Evolutionary conservation across 2,797 vertebrate species (phyloP).

Genomic region (Anguilla pacifica): DNA sequence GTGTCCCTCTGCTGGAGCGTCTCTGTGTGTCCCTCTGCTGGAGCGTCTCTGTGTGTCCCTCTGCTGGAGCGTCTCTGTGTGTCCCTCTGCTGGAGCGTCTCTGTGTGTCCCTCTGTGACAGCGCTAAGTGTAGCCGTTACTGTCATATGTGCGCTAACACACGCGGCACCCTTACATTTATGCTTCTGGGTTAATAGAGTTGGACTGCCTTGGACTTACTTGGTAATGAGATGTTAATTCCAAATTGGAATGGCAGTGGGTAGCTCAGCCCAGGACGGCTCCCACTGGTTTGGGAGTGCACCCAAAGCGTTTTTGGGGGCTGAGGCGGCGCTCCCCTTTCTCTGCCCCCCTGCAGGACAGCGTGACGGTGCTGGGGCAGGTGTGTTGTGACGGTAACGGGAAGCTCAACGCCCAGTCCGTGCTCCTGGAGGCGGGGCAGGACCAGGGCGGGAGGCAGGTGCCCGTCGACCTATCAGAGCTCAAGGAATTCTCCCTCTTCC

Average conservation of each 20-base stretch:
- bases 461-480: slow-evolving; percentile 86
- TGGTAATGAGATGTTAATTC: neutral
- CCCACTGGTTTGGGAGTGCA: neutral
- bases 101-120: neutral
- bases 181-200: neutral
- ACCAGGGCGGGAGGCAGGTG: slow-evolving; percentile 79
- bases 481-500: slow-evolving; percentile 88
- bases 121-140: neutral
- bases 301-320: neutral
- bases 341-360: slow-evolving; percentile 67
- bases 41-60: too few relatives aligned
- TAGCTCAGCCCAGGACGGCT: neutral
- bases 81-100: too few relatives aligned
- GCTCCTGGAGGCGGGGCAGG: slow-evolving; percentile 82
- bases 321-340: neutral
- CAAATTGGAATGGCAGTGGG: neutral
- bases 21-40: too few relatives aligned
- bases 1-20: too few relatives aligned
- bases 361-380: slow-evolving; percentile 81
- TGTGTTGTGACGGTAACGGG: slow-evolving; percentile 90
- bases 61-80: too few relatives aligned
- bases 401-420: slow-evolving; percentile 88
- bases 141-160: neutral
- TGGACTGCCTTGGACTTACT: neutral
- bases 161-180: neutral